Conservation (phyloP, 2,797 vertebrate genomes). For the Coreius guichenoti region DNA sequence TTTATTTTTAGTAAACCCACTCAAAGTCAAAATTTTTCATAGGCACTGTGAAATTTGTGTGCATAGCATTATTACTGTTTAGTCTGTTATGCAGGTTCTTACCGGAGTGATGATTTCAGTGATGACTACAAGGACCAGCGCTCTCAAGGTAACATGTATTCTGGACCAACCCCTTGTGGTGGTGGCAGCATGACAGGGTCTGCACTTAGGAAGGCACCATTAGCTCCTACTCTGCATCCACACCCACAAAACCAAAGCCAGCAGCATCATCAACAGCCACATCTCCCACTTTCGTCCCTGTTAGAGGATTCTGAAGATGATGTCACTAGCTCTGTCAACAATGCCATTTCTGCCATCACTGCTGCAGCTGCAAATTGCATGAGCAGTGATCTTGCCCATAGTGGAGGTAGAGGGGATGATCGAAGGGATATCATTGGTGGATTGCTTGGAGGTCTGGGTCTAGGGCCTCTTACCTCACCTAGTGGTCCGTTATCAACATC, state of each 20-base stretch:
- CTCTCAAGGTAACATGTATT: conserved; percentile 85
- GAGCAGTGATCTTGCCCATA: conserved; percentile 69
- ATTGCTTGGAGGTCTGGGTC: conserved; percentile 83
- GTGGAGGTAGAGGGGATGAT: conserved; percentile 81
- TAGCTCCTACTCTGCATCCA: conserved; percentile 85
- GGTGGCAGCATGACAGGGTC: conserved; percentile 81
- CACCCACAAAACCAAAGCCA: conserved; percentile 84
- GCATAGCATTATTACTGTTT: conserved; percentile 77
- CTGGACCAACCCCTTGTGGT: conserved; percentile 83
- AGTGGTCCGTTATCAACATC: conserved; percentile 78
- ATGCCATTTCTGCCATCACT: conserved; percentile 84
- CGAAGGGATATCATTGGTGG: conserved; percentile 86
- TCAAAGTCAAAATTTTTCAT: conserved; percentile 42
- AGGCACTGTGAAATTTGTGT: conserved; percentile 52
- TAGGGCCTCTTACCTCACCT: conserved; percentile 79
- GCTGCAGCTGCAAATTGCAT: conserved; percentile 75
- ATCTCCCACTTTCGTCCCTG: conserved; percentile 84
- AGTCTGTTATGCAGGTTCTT: conserved; percentile 84
- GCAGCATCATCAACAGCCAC: conserved; percentile 76
- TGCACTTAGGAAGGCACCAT: conserved; percentile 84
- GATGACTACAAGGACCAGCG: conserved; percentile 83
- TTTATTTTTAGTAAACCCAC: conserved; percentile 42
- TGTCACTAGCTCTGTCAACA: conserved; percentile 86
- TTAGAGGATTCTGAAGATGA: conserved; percentile 87
- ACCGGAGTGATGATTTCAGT: conserved; percentile 65